Conservation (phyloP, 2,797 vertebrate species). For the Podargus strigoides region DNA sequence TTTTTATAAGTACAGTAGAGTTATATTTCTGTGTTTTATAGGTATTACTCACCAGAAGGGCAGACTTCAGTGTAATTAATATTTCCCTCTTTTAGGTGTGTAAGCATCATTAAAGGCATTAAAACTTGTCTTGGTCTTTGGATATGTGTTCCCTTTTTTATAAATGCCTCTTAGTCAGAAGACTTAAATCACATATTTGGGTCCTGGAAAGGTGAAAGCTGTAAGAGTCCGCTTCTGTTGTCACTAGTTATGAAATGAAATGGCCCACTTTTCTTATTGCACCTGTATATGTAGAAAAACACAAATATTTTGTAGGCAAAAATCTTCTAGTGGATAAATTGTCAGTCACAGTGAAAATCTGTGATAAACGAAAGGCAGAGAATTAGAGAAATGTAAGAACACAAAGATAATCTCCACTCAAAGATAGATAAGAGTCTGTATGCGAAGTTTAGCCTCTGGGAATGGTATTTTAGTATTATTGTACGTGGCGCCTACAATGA, state of each 20-base stretch:
- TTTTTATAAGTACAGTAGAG: neutral
- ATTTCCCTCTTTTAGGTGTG: neutral
- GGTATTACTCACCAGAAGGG: neutral
- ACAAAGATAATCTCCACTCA: neutral
- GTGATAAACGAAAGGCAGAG: neutral
- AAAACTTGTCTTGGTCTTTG: neutral
- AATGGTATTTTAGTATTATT: neutral
- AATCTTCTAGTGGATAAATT: accelerated
- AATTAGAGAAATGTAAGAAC: neutral
- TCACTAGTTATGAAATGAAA: neutral
- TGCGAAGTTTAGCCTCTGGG: neutral
- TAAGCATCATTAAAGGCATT: too few species aligned
- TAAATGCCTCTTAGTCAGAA: neutral
- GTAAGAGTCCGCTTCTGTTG: neutral
- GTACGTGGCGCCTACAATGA: accelerated
- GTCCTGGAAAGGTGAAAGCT: neutral
- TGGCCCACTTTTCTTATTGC: neutral
- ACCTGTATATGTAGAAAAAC: accelerated
- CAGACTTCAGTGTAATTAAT: neutral
- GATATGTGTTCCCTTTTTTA: neutral
- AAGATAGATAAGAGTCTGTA: neutral
- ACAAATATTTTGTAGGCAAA: neutral
- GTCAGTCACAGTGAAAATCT: neutral
- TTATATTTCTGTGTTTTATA: neutral
- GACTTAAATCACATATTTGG: neutral